Percentiles rank a stretch among this genome's conserved stretches.
Evolutionary conservation across 2,113 vertebrate species (phyloP).

Genomic region (Salminus brasiliensis): DNA sequence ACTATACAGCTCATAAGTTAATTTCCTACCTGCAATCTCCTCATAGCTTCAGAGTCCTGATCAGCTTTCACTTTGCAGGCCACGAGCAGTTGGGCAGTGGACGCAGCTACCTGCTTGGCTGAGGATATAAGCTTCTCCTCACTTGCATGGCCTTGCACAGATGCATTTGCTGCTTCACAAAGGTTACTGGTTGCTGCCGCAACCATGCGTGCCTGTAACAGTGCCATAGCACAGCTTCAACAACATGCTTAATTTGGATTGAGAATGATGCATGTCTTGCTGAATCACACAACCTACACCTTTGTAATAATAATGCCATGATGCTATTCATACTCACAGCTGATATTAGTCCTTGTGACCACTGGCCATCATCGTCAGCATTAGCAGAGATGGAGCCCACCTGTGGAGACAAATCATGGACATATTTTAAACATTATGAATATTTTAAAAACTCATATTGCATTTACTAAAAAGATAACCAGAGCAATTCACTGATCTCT

Average conservation of each 20-base stretch:
- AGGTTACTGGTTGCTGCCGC: conserved; percentile 95
- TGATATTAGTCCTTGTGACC: conserved; percentile 98
- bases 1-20: no score
- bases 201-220: conserved; percentile 91
- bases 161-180: conserved; percentile 96
- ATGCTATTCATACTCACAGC: conserved; percentile 82
- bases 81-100: conserved; percentile 95
- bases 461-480: not conserved
- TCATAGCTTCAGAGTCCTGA: conserved; percentile 97
- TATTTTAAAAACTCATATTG: not conserved
- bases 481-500: not conserved
- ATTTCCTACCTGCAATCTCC: conserved; percentile 89
- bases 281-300: not conserved
- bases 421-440: not conserved
- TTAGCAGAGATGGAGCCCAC: conserved; percentile 95
- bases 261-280: not conserved
- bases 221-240: not conserved
- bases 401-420: conserved; percentile 64
- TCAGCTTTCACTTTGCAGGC: conserved; percentile 98
- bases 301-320: not conserved
- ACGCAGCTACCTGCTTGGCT: conserved; percentile 97
- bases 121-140: conserved; percentile 99
- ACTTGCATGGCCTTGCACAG: conserved; percentile 95
- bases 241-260: not conserved
- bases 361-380: conserved; percentile 95